Conservation (phyloP, 2,113 vertebrate genomes). For the Chamaea fasciata region DNA sequence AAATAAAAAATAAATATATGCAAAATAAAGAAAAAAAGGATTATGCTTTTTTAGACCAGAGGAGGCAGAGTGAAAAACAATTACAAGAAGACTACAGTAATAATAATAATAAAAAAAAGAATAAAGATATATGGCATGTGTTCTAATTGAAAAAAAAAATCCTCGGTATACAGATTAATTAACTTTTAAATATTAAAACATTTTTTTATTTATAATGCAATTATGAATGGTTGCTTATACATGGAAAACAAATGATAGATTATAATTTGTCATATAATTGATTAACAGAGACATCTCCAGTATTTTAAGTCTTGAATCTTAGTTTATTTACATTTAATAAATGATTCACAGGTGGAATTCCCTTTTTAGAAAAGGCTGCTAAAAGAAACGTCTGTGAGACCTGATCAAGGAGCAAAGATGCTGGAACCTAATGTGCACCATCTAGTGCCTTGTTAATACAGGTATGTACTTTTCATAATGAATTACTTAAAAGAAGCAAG, state of each 20-base stretch:
- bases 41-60: background rate
- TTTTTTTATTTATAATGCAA: background rate
- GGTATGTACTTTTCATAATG: background rate
- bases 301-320: background rate
- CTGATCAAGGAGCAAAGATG: background rate
- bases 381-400: background rate
- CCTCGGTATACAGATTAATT: accelerated
- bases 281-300: background rate
- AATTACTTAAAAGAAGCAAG: background rate
- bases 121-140: background rate
- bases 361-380: background rate
- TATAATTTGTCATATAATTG: background rate
- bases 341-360: background rate
- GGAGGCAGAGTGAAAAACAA: background rate
- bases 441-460: background rate
- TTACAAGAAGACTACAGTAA: background rate
- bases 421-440: background rate
- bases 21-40: background rate
- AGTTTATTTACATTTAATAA: background rate
- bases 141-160: background rate
- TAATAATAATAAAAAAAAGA: background rate
- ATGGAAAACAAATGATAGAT: background rate
- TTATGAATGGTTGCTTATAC: background rate
- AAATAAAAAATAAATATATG: background rate
- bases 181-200: background rate